phyloP scores from a whole-genome alignment of 2,888 invertebrate species.

The Latheticus oryzae region DNA sequence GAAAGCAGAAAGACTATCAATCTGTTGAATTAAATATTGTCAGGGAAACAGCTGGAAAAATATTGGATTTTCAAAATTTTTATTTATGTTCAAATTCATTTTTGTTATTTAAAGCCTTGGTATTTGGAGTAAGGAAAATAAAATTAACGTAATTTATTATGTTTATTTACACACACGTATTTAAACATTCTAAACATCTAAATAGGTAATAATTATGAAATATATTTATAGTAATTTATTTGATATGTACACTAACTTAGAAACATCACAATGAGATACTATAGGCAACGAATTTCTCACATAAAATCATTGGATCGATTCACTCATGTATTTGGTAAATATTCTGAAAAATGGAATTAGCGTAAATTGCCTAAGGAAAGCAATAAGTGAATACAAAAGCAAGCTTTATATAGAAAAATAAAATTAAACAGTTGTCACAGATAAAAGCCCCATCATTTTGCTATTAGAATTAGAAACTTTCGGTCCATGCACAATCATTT shows the following conservation, averaged over 20 bases:
- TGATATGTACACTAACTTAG: slow-evolving; percentile 59
- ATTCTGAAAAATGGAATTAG: slow-evolving; percentile 44
- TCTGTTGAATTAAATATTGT: no score
- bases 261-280: slow-evolving; percentile 58
- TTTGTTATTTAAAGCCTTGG: no score
- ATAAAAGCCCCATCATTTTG: slow-evolving; percentile 71
- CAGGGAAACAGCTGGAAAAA: no score
- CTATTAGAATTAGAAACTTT: slow-evolving; percentile 61
- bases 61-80: no score
- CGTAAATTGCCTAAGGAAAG: slow-evolving; percentile 44
- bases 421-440: slow-evolving; percentile 69
- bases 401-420: slow-evolving; percentile 32
- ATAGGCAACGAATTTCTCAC: slow-evolving; percentile 48
- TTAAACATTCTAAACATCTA: slow-evolving; percentile 43
- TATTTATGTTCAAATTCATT: neutral
- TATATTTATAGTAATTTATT: slow-evolving; percentile 49
- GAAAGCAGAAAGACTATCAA: neutral
- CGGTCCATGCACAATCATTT: slow-evolving; percentile 68
- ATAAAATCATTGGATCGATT: slow-evolving; percentile 37
- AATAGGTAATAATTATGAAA: slow-evolving; percentile 46
- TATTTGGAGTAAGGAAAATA: slow-evolving; percentile 1
- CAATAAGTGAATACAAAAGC: slow-evolving; percentile 42
- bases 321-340: slow-evolving; percentile 41
- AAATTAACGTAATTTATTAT: slow-evolving; percentile 38
- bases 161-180: slow-evolving; percentile 45